Evolutionary conservation across 2,888 invertebrate species (phyloP), one percentile per base, ranked within the genome.

Genomic region (Ditula angustiorana): DNA sequence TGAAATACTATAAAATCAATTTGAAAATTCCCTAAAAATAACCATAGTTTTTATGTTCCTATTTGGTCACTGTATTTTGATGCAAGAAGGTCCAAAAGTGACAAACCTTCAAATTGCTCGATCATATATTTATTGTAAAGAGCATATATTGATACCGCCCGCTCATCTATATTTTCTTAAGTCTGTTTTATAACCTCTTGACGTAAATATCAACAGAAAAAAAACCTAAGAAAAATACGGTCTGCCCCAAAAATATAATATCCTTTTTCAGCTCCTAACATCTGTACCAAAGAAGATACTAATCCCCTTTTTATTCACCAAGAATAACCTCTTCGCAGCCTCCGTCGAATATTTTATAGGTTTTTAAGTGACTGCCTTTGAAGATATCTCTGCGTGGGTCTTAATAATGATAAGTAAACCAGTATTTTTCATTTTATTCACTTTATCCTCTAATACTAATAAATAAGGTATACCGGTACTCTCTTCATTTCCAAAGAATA

Each of bases 301-400:
- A 88, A 92, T 90, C 88, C 86, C 79, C 71, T 85, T 88, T 87
- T 88, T 84, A 87, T 84, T 76, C 74, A 71, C 72, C 61, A 66
- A 82, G 74, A 70, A 71, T 73, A 73, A 82, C 87, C 76, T 90
- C 87, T 77, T 87, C 88, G 69, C 72, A 72, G 74, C 72, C 74
- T 75, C 72, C n/a, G 11, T 41, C 71, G 69, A 71, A 70, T 71
- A 74, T 71, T 80, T 79, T 79, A 79, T 72, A 74, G 69, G 71
- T 77, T 80, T 86, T 84, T 87, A 86, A 86, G 80, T 81, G 78
- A 84, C 80, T 84, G 72, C 76, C 70, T 73, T 71, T 69, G 67
- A 67, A 59, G 41, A 55, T 65, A 41, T 30, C 21, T 57, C n/a
- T 46, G 16, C 44, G 47, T 62, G 23, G 28, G 56, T 23, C 5